A percentile compares a stretch with the other conserved stretches of the same genome.
These are phyloP conservation scores for Taphrorychus bicolor DNA, from an alignment of 2,888 invertebrate species.

Conservation along the genomic window DNA sequence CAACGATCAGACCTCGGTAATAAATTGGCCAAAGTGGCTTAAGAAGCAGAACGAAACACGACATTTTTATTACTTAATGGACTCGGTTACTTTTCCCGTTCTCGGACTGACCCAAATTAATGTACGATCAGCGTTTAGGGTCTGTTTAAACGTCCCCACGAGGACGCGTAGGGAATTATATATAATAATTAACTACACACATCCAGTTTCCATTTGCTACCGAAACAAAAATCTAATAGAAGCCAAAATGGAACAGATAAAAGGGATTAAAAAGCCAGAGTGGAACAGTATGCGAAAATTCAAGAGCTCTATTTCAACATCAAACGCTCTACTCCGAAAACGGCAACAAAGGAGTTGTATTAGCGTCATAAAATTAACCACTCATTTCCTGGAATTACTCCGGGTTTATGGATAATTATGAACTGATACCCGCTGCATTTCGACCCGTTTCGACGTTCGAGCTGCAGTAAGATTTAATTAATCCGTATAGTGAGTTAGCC, in stretches of 20 bases:
- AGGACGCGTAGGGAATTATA: not conserved
- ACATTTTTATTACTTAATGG: conserved; percentile 5
- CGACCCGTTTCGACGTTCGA: not conserved
- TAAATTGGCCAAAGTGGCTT: conserved; percentile 1
- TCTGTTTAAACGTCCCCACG: not conserved
- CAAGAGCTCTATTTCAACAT: not conserved
- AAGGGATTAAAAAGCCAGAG: not conserved
- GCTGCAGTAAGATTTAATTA: no score
- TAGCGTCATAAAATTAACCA: not conserved
- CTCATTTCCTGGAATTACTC: not conserved
- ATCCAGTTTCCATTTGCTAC: no score
- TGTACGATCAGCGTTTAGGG: not conserved
- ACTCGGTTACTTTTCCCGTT: not conserved
- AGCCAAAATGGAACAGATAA: not conserved
- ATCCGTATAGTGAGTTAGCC: not conserved
- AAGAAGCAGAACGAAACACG: not conserved
- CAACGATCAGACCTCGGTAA: not conserved
- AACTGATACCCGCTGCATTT: not conserved
- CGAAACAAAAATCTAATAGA: not conserved
- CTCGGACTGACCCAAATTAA: not conserved
- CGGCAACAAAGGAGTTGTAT: not conserved
- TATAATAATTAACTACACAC: no score
- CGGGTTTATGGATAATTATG: not conserved
- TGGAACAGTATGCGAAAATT: not conserved
- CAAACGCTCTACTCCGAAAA: not conserved